phyloP scores from a whole-genome alignment of 2,113 vertebrate genomes.

The Corythaixoides concolor region DNA sequence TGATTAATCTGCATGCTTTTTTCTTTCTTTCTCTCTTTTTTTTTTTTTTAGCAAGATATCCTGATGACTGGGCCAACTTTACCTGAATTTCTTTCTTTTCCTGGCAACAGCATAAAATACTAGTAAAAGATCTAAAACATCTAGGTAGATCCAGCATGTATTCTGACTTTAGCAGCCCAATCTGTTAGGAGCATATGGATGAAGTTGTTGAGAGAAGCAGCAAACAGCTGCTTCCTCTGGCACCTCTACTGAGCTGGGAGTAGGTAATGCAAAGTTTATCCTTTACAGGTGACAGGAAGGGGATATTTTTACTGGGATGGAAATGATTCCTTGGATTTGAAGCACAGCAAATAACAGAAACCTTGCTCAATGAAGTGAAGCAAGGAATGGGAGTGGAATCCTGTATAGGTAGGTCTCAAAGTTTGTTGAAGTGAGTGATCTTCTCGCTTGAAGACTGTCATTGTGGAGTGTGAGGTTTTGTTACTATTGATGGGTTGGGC shows the following conservation, averaged over 20 bases:
- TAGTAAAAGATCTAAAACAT: neutral
- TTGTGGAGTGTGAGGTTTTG: neutral
- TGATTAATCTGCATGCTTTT: neutral
- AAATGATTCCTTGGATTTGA: neutral
- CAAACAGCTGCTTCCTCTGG: neutral
- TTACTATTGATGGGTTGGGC: neutral
- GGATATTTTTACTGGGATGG: neutral
- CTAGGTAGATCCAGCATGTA: neutral
- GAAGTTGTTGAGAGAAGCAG: neutral
- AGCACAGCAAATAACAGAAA: neutral
- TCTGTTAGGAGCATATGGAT: neutral
- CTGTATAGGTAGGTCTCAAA: neutral
- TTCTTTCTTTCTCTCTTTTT: too few relatives aligned
- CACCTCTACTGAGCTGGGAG: neutral
- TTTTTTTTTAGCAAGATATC: neutral
- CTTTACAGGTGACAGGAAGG: neutral
- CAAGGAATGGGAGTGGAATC: neutral
- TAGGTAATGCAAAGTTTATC: neutral
- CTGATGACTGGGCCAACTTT: neutral
- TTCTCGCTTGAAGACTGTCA: neutral
- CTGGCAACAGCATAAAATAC: neutral
- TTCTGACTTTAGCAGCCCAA: neutral
- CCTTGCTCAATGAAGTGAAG: neutral
- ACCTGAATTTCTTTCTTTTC: neutral
- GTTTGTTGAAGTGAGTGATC: neutral